Percentiles rank a stretch among this genome's conserved stretches.
phyloP scores from a whole-genome alignment of 2,888 invertebrate genomes.

The Polydrusus pterygomalis region DNA sequence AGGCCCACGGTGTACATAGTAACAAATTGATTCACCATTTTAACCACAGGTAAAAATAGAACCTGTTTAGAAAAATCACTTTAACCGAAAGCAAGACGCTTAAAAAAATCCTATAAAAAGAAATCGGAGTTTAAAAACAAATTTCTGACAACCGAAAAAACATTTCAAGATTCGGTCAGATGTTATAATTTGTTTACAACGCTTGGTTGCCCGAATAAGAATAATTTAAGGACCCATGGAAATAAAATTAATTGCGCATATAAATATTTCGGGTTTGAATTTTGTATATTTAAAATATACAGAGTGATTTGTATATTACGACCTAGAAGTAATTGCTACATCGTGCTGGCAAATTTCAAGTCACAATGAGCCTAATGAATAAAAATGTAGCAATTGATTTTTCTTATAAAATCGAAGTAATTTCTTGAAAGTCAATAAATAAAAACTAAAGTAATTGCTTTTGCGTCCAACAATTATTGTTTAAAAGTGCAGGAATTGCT shows the following conservation, averaged over 20 bases:
- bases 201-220: conserved; percentile 7
- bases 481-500: no score
- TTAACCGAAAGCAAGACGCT: neutral
- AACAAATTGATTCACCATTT: neutral
- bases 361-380: no score
- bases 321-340: no score
- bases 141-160: conserved; percentile 8
- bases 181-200: conserved; percentile 18
- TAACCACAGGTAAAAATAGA: neutral
- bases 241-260: conserved; percentile 14
- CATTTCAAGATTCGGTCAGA: conserved; percentile 12
- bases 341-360: no score
- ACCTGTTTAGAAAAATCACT: neutral
- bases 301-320: neutral
- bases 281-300: neutral
- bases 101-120: neutral
- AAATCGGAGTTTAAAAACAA: conserved; percentile 1
- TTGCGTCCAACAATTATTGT: no score
- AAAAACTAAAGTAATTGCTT: no score
- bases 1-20: neutral
- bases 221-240: conserved; percentile 10
- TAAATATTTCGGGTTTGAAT: neutral
- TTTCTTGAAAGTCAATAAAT: no score
- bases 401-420: no score
- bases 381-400: no score